phyloP scores from a whole-genome alignment of 1,140 invertebrate species.

The Brachionus sp. region DNA sequence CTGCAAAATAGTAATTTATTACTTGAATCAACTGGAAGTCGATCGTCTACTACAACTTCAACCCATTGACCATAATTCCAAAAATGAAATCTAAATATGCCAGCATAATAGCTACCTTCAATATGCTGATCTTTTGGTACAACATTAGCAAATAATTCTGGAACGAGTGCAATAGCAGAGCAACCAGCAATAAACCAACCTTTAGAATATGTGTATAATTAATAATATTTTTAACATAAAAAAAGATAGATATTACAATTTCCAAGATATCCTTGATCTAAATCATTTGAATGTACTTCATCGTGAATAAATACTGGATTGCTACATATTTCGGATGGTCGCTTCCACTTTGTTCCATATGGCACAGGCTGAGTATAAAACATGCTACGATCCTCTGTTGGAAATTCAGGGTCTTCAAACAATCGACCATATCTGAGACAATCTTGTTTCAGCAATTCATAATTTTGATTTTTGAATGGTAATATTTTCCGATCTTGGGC shows the following conservation, averaged over 20 bases:
- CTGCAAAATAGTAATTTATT: slow-evolving; percentile 69
- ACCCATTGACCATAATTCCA: slow-evolving; percentile 75
- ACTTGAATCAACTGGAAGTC: slow-evolving; percentile 66
- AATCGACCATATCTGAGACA: slow-evolving; percentile 50
- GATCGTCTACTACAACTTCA: slow-evolving; percentile 73
- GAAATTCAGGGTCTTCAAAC: slow-evolving; percentile 70
- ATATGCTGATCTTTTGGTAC: slow-evolving; percentile 70
- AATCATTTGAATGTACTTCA: slow-evolving; percentile 61
- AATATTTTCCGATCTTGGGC: neutral
- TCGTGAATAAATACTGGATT: slow-evolving; percentile 53
- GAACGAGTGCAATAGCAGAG: slow-evolving; percentile 67
- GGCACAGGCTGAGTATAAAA: slow-evolving; percentile 52
- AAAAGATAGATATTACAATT: slow-evolving; percentile 55
- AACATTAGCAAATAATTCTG: slow-evolving; percentile 67
- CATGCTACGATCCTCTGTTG: slow-evolving; percentile 63
- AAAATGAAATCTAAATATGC: slow-evolving; percentile 68
- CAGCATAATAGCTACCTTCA: slow-evolving; percentile 58
- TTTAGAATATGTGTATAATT: neutral
- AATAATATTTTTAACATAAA: neutral
- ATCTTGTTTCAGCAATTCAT: slow-evolving; percentile 23
- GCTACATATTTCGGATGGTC: slow-evolving; percentile 50
- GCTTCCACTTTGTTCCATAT: slow-evolving; percentile 7
- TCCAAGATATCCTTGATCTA: slow-evolving; percentile 67
- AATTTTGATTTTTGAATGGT: slow-evolving; percentile 35
- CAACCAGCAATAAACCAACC: slow-evolving; percentile 67